Base-by-base conservation (phyloP, 92 coral and sea anemone species). In the Montipora capitata region DNA sequence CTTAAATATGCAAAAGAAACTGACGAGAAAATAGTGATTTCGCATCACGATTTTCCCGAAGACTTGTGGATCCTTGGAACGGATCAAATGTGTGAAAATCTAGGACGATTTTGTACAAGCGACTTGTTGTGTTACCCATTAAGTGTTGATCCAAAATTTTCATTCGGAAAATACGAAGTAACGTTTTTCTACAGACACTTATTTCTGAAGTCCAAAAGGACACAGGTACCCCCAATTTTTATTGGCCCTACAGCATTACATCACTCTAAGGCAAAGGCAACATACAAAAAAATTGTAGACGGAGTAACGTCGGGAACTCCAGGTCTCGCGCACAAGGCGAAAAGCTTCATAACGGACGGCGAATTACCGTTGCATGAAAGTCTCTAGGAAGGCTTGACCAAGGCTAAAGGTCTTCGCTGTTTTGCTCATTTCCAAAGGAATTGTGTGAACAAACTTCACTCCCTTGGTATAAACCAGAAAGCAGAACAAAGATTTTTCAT, bases 381-480 rank as follows among this genome's bases (percentile, higher is more conserved):
- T 66, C 90, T 86, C 5, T 48, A 45, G 41, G 90, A 86, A 40
- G 78, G 84, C 51, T 77, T 77, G 84, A 27, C 11, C 12, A 77
- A 77, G 48, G 84, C 90, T 16, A 86, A 20, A 51, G 84, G 90
- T 15, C 84, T 86, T 9, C 68, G 90, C 35, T 86, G 90, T 56
- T 86, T 86, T 68, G 79, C 69, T 4, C 90, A 86, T 13, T 93
- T 90, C 79, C 77, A 81, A 73, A 76, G 70, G 35, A 93, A 93
- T 69, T 71, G 89, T 42, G 69, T 18, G 12, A 82, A 68, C 12
- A 78, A 90, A 52, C 84, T 85, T 59, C 81, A 58, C 18, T 42
- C 82, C 17, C n/a, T 93, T 2, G 93, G 91, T 7, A 93, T 93
- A 5, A 85, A 75, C 78, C 88, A 92, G 18, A 82, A 92, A 5